phyloP scores from a whole-genome alignment of 2,113 vertebrate genomes.

The Atractosteus spatula region DNA sequence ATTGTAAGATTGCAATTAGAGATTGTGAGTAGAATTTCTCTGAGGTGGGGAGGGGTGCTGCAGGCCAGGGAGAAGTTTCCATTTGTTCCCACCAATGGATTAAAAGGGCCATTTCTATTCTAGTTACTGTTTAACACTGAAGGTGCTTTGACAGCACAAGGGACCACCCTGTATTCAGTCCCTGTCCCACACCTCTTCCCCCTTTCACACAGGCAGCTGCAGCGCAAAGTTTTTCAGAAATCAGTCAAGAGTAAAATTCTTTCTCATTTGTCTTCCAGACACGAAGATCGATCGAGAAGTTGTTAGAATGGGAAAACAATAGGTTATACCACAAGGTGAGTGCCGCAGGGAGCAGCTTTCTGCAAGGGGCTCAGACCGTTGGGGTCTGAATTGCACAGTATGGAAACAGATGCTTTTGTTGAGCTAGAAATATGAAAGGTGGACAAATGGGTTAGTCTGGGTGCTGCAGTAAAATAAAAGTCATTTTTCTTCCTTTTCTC shows the following conservation, averaged over 20 bases:
- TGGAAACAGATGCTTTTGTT: slow-evolving; percentile 99
- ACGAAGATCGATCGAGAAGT: slow-evolving; percentile 99
- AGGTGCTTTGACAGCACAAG: slow-evolving; percentile 41
- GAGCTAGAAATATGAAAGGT: slow-evolving; percentile 95
- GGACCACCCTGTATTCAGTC: slow-evolving; percentile 80
- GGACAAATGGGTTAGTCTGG: slow-evolving; percentile 82
- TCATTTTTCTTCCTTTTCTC: slow-evolving; percentile 87
- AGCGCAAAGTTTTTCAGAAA: slow-evolving; percentile 75
- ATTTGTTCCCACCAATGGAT: slow-evolving; percentile 9
- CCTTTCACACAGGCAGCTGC: slow-evolving; percentile 85
- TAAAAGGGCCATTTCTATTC: slow-evolving; percentile 32
- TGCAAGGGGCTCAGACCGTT: slow-evolving; percentile 64
- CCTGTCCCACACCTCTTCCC: slow-evolving; percentile 65
- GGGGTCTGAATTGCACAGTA: slow-evolving; percentile 94
- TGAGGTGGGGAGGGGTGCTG: not conserved
- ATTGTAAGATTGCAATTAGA: not conserved
- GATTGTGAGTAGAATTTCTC: slow-evolving; percentile 2
- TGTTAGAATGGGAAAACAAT: slow-evolving; percentile 95
- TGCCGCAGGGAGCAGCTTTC: slow-evolving; percentile 73
- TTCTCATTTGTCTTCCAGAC: slow-evolving; percentile 90
- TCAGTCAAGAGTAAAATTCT: slow-evolving; percentile 79
- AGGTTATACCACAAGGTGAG: slow-evolving; percentile 97
- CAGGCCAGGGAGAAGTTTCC: not conserved
- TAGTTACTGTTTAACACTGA: slow-evolving; percentile 38
- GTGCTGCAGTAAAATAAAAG: slow-evolving; percentile 82